phyloP scores from a whole-genome alignment of 1,140 invertebrate genomes.

The Papilio glaucus region DNA sequence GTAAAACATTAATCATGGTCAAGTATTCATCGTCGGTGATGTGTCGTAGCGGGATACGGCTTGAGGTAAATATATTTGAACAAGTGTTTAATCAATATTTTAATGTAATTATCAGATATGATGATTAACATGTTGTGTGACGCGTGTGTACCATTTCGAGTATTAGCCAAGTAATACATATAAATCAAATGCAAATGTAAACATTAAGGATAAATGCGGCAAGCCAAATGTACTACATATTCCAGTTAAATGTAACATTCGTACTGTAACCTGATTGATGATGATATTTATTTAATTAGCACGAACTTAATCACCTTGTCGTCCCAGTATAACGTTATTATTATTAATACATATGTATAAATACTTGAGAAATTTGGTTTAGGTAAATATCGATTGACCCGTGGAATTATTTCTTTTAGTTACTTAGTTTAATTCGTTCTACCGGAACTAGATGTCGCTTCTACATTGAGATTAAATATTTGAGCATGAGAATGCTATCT shows the following conservation, averaged over 20 bases:
- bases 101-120: conserved; percentile 26
- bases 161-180: conserved; percentile 36
- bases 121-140: conserved; percentile 26
- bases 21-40: background rate
- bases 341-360: background rate
- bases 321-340: background rate
- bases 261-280: conserved; percentile 14
- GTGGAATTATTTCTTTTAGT: too few relatives aligned
- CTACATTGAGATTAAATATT: too few relatives aligned
- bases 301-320: conserved; percentile 1
- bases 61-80: conserved; percentile 2
- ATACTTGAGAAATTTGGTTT: too few relatives aligned
- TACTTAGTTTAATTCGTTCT: too few relatives aligned
- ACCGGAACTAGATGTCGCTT: too few relatives aligned
- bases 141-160: conserved; percentile 28
- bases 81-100: conserved; percentile 30
- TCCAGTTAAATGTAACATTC: conserved; percentile 15
- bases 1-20: background rate
- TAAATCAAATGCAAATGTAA: conserved; percentile 35
- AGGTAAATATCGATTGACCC: too few relatives aligned
- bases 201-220: conserved; percentile 29
- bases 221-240: conserved; percentile 17
- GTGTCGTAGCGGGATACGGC: background rate
- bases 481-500: too few relatives aligned
- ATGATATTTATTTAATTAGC: conserved; percentile 19